phyloP scores from a whole-genome alignment of 2,113 vertebrate species.

The Petrocephalus zakoni region DNA sequence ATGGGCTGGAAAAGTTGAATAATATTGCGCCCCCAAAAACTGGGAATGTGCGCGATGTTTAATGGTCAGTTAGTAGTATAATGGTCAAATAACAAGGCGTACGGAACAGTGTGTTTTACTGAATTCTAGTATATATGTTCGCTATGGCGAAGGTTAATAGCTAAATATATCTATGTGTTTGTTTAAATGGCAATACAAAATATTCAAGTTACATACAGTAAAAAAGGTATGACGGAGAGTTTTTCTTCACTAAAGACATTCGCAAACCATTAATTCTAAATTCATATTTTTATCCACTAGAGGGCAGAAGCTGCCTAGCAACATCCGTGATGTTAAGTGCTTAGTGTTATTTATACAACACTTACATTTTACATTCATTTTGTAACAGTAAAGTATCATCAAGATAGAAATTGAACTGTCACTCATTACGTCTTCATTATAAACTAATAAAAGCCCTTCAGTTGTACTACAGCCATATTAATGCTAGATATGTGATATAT shows the following conservation, averaged over 20 bases:
- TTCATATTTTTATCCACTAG: constrained; percentile 36
- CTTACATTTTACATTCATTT: not conserved
- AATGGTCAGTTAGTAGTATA: not conserved
- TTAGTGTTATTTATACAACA: not conserved
- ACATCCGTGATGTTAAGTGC: too few relatives aligned
- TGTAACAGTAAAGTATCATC: not conserved
- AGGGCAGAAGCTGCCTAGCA: constrained; percentile 27
- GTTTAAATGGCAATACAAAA: not conserved
- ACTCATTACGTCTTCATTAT: not conserved
- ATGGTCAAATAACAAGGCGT: not conserved
- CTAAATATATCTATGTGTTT: not conserved
- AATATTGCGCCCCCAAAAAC: not conserved
- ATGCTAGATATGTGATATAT: not conserved
- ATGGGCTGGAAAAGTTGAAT: not conserved
- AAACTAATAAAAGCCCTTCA: not conserved
- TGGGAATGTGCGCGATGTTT: not conserved
- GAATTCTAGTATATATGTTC: not conserved
- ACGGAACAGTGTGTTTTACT: not conserved
- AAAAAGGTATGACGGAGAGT: not conserved
- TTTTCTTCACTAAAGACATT: not conserved
- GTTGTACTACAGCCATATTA: not conserved
- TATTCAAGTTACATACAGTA: not conserved
- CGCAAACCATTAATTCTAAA: not conserved
- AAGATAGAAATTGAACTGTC: not conserved
- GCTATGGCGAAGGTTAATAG: not conserved